Evolutionary conservation across 2,113 vertebrate genomes (phyloP), one percentile per base, ranked within the genome.

Genomic region (Mormoops blainvillei): DNA sequence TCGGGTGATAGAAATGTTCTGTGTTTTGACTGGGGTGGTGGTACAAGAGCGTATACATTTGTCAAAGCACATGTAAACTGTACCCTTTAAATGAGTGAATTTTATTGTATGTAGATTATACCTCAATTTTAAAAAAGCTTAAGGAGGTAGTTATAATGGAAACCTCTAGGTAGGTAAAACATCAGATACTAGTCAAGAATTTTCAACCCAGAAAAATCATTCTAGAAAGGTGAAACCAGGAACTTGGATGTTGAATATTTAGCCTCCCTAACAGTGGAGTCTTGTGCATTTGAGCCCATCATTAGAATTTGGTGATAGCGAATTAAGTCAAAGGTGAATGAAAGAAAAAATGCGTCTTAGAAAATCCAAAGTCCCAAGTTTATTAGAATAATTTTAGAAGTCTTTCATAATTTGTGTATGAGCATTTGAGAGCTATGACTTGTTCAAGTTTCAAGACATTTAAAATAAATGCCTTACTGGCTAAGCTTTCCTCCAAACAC

Each of bases 351-450:
- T 2, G 24, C 3, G 4, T 41, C 31, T 84, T 81, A 73, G 54
- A 38, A 97, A 92, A 33, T 3, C 13, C 61, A 3, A 3, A 38
- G 2, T 20, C 81, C 3, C 7, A 83, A 74, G 18, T 54, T 71
- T 90, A 65, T 80, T 70, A 85, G 38, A 70, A 26, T 73, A 68
- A 70, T 77, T 97, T 71, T 43, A 65, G 22, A 96, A 90, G 19
- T 16, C 36, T 92, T 73, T 45, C 9, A 78, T 24, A 91, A 50
- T 77, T 48, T 87, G 20, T 48, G 5, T 85, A 45, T 70, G 19
- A 80, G 28, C 38, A 11, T 82, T 77, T 96, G n/a, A 86, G 45
- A 95, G 31, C 45, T 90, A 77, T 50, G 43, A 85, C 56, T 89
- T 91, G 31, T 74, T 73, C 18, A 56, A n/a, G 31, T 87, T 86